Base-by-base conservation (phyloP, 2,888 invertebrate species). In the Pharmacophagus antenor region DNA sequence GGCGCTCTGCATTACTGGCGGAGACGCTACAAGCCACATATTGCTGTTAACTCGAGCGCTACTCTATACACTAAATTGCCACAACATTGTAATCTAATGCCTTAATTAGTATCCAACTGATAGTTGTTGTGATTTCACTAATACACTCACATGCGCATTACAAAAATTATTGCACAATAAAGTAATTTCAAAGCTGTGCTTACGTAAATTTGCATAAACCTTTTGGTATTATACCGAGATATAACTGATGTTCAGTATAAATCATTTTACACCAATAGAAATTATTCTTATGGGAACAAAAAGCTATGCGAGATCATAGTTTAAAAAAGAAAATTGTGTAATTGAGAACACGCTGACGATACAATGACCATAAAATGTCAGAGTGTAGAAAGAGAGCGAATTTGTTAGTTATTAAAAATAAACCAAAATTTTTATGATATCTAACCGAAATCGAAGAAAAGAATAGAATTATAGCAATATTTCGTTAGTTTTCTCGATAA, bases 1-100 rank as follows among this genome's bases (percentile, higher is more conserved):
- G 63, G 94, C 93, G 61, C 91, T 92, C 82, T 96, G 95, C 94
- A 98, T 95, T 68, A 96, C 93, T 25, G 98, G 98, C 69, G 95
- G 94, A 66, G 97, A 95, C 67, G 97, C 98, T 97, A 92, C 89
- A 85, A 86, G 85, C 85, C 88, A 89, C 88, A 83, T 84, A 77
- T 75, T 72, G 71, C 70, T 65, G 82, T 88, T 86, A 87, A 77
- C 80, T 65, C 68, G 66, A 71, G 70, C 71, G 58, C 69, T 70
- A 72, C 69, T 48, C 58, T 64, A 31, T 64, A 66, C 64, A 63
- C 55, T 62, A 63, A 44, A 47, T 57, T 52, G 48, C 46, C 31
- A 48, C 61, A 63, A 27, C 52, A 53, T 61, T 55, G 8, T 17
- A 50, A 59, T 47, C 48, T 65, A 57, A 57, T 46, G 57, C 58